A percentile compares a stretch with the other conserved stretches of the same genome.
Conservation (phyloP, 2,113 vertebrate species). For the Myrmecophaga tridactyla region DNA sequence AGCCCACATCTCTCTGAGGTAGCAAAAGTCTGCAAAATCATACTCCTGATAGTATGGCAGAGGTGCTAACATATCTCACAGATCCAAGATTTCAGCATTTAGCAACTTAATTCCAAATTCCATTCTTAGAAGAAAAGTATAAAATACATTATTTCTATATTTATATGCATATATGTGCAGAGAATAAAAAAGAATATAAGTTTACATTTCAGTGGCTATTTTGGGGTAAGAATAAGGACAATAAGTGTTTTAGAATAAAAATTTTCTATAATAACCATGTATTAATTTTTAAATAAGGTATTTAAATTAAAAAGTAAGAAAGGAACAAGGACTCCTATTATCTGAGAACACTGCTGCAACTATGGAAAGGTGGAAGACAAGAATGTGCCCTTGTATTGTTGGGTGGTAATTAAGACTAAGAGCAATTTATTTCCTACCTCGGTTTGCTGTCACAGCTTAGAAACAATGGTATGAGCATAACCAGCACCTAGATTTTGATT, state of each 20-base stretch:
- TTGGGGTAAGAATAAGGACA: background rate
- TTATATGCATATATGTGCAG: background rate
- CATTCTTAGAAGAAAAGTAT: background rate
- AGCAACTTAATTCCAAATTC: background rate
- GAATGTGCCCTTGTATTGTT: background rate
- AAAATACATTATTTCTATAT: background rate
- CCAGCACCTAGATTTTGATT: background rate
- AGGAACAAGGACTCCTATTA: background rate
- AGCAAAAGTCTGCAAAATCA: background rate
- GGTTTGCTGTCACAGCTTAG: background rate
- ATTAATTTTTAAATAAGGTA: slow-evolving; percentile 20
- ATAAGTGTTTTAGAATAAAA: background rate
- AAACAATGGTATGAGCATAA: background rate
- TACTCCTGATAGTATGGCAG: background rate
- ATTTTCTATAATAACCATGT: background rate
- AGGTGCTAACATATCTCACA: background rate
- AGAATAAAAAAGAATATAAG: background rate
- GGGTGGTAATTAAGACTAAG: background rate
- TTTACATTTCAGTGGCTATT: background rate
- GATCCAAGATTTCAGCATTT: background rate
- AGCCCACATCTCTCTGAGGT: background rate
- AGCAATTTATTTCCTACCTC: background rate
- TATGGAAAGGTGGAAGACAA: background rate
- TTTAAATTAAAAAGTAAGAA: background rate
- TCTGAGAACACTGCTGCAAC: background rate